Evolutionary conservation across 2,113 vertebrate species (phyloP).

Genomic region (Sinocyclocheilus rhinocerous): DNA sequence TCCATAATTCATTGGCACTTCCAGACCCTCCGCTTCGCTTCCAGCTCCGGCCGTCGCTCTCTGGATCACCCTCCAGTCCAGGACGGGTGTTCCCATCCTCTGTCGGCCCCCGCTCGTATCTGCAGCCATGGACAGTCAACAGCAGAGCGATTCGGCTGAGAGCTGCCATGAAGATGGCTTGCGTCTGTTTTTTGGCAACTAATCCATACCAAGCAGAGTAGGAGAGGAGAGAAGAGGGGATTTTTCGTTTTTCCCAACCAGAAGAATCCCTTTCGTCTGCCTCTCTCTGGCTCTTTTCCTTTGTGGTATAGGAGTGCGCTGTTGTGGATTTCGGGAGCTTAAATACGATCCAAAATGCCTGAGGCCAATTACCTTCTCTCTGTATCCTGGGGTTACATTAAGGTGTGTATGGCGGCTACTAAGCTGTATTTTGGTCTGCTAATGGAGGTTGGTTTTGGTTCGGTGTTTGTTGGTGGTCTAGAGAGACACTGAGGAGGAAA

Average conservation of each 20-base stretch:
- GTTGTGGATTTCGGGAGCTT: conserved; percentile 60
- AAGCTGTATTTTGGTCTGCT: not conserved
- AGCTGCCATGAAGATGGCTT: conserved; percentile 39
- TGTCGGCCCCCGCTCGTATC: not conserved
- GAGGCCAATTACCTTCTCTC: conserved; percentile 83
- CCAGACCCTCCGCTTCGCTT: conserved; percentile 62
- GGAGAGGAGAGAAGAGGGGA: conserved; percentile 61
- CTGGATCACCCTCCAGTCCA: conserved; percentile 52
- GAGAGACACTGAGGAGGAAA: conserved; percentile 31
- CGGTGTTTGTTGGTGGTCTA: conserved; percentile 46
- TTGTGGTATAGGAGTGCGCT: conserved; percentile 44
- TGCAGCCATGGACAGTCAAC: conserved; percentile 65
- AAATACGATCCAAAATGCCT: conserved; percentile 82
- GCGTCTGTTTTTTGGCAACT: conserved; percentile 59
- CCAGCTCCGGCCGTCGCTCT: conserved; percentile 59
- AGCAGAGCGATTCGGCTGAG: conserved; percentile 50
- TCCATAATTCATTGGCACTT: conserved; percentile 76
- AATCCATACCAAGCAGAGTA: conserved; percentile 51
- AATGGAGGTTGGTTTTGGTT: conserved; percentile 45
- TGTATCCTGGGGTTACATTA: conserved; percentile 84
- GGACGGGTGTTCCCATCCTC: conserved; percentile 21
- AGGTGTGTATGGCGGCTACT: conserved; percentile 73
- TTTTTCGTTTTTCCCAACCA: conserved; percentile 51
- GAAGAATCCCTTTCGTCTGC: conserved; percentile 70
- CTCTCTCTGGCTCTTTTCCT: conserved; percentile 56